Percentiles rank a stretch among this genome's conserved stretches.
Evolutionary conservation across 2,113 vertebrate species (phyloP).

Genomic region (Otolemur garnettii): DNA sequence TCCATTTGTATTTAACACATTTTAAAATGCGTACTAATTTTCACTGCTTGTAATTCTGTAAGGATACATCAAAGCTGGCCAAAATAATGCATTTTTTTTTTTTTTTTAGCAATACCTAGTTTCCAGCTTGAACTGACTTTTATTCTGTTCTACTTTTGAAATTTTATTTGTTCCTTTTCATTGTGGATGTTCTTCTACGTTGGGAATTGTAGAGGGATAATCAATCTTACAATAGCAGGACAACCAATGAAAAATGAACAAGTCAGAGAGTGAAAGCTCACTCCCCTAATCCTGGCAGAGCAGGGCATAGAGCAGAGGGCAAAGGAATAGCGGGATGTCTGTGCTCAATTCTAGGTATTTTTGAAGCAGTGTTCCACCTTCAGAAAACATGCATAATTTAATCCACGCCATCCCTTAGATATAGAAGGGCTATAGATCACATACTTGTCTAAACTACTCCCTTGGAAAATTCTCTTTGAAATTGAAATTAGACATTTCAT

Average conservation of each 20-base stretch:
- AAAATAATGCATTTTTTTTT: constrained; percentile 8
- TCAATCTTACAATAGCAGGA: constrained; percentile 36
- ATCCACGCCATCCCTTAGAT: constrained; percentile 69
- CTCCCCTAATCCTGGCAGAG: neutral
- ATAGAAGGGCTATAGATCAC: constrained; percentile 79
- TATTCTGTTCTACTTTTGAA: constrained; percentile 2
- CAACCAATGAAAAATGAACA: constrained; percentile 29
- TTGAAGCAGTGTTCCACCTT: constrained; percentile 27
- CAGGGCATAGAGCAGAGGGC: neutral
- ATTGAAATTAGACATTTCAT: constrained; percentile 73
- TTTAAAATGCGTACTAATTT: constrained; percentile 61
- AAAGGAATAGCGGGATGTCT: neutral
- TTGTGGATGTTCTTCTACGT: constrained; percentile 42
- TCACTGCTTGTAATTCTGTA: constrained; percentile 56
- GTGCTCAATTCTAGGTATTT: neutral
- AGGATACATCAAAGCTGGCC: constrained; percentile 51
- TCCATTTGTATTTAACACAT: neutral
- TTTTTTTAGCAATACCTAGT: constrained; percentile 35
- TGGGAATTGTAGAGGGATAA: constrained; percentile 34
- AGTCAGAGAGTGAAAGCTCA: neutral
- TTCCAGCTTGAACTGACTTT: constrained; percentile 52
- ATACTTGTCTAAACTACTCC: constrained; percentile 64
- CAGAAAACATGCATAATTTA: constrained; percentile 11
- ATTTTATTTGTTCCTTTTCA: constrained; percentile 58
- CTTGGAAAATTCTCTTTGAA: constrained; percentile 67